phyloP scores from a whole-genome alignment of 2,113 vertebrate species.

The Petrocephalus zakoni region DNA sequence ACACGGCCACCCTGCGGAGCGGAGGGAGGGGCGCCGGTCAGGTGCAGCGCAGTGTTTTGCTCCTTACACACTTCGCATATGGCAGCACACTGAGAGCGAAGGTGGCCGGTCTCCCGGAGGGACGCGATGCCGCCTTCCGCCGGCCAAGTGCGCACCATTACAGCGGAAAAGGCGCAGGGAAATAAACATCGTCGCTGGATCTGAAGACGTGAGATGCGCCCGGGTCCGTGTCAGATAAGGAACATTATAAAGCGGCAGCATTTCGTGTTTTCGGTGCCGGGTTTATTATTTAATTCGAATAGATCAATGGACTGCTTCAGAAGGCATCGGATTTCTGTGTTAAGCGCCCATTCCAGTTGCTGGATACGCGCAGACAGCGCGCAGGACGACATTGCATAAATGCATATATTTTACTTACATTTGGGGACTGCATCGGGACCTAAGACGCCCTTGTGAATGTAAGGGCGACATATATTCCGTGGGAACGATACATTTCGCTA shows the following conservation, averaged over 20 bases:
- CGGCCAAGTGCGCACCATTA: too few species aligned
- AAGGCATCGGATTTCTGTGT: background rate
- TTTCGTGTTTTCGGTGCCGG: background rate
- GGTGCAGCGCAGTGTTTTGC: background rate
- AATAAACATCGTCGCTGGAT: background rate
- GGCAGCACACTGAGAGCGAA: background rate
- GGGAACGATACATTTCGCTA: slow-evolving; percentile 6
- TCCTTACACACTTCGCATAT: background rate
- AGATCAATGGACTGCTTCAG: background rate
- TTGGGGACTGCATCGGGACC: background rate
- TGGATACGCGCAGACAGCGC: background rate
- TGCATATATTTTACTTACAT: background rate
- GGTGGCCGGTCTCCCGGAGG: background rate
- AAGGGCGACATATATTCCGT: background rate
- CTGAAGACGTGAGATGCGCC: background rate
- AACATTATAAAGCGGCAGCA: background rate
- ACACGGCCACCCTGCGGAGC: background rate
- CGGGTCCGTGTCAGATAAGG: background rate
- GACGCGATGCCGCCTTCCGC: background rate
- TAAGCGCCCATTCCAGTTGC: background rate
- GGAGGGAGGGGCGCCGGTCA: background rate
- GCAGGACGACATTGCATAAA: background rate
- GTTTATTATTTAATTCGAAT: background rate
- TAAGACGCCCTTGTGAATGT: slow-evolving; percentile 14
- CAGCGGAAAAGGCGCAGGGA: too few species aligned